phyloP scores from a whole-genome alignment of 2,888 invertebrate genomes.

The Drosophila lutescens region DNA sequence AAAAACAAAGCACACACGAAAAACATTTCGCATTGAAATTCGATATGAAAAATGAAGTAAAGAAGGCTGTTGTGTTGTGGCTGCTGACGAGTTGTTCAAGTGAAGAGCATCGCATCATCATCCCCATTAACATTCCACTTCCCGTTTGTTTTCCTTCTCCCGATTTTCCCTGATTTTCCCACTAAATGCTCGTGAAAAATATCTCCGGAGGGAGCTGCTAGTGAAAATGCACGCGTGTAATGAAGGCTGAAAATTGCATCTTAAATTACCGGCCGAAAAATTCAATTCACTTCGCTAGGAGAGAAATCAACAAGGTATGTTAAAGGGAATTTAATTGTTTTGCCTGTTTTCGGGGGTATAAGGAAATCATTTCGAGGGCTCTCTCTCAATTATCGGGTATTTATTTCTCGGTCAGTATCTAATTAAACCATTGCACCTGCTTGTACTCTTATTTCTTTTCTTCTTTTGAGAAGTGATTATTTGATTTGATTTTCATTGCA shows the following conservation, averaged over 20 bases:
- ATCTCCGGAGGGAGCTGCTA: constrained; percentile 11
- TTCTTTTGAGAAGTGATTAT: too few relatives aligned
- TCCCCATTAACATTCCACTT: constrained; percentile 2
- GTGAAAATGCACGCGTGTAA: constrained; percentile 51
- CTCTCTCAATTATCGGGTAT: constrained; percentile 10
- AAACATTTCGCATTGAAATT: constrained; percentile 75
- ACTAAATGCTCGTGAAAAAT: constrained; percentile 60
- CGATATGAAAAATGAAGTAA: constrained; percentile 74
- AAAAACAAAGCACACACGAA: constrained; percentile 33
- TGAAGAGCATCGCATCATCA: constrained; percentile 44
- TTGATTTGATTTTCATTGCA: too few relatives aligned
- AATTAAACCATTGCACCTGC: neutral
- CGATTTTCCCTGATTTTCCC: constrained; percentile 14
- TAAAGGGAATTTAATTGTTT: constrained; percentile 10
- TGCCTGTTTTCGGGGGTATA: neutral
- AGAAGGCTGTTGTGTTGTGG: constrained; percentile 26
- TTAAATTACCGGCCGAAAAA: constrained; percentile 56
- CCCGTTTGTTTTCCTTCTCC: constrained; percentile 1
- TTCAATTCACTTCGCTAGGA: constrained; percentile 22
- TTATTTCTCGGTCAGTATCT: neutral
- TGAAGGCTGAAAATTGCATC: constrained; percentile 61
- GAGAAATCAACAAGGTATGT: neutral
- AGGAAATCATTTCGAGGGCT: neutral
- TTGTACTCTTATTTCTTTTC: neutral
- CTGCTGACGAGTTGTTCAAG: constrained; percentile 61